Base-by-base conservation (phyloP, 2,888 invertebrate species). In the Icerya purchasi region DNA sequence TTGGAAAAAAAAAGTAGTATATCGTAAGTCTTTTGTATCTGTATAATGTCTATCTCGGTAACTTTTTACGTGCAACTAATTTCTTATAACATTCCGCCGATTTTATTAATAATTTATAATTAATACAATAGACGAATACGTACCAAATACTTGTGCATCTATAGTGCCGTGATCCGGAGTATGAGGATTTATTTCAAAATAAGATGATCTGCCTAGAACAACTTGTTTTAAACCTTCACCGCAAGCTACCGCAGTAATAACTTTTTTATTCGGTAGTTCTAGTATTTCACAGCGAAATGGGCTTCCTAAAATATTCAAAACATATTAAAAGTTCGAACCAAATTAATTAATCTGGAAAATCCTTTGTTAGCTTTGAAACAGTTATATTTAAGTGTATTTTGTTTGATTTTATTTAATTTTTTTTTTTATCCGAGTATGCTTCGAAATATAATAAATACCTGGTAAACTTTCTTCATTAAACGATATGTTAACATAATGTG, bases 381-480 rank as follows among this genome's bases (percentile, higher is more conserved):
- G 8, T 49, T 18, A 49, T 49, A 49, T 49, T 14, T 49, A n/a
- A n/a, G n/a, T n/a, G n/a, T n/a, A n/a, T n/a, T n/a, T n/a, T n/a
- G n/a, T n/a, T n/a, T n/a, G n/a, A n/a, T n/a, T n/a, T n/a, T n/a
- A n/a, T n/a, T n/a, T 5, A 36, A 36, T 14, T 36, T 36, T 8
- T 8, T 36, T 36, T 36, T 36, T 36, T 8, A 8, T 24, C 18
- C n/a, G 2, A n/a, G 8, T 36, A 50, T 36, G 18, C 22, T 36
- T 36, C 5, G 8, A 8, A 36, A 36, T 36, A 8, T 8, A 14
- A 14, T 19, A 51, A 23, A 61, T 62, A 75, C 77, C 76, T 60
- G 86, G 84, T 1, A 91, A 90, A 24, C 87, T 79, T 68, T 89
- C 88, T 67, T 92, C 92, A 69, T 93, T 93, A 73, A 93, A 93